phyloP scores from a whole-genome alignment of 2,888 invertebrate genomes.

The Neoscelio sp. region DNA sequence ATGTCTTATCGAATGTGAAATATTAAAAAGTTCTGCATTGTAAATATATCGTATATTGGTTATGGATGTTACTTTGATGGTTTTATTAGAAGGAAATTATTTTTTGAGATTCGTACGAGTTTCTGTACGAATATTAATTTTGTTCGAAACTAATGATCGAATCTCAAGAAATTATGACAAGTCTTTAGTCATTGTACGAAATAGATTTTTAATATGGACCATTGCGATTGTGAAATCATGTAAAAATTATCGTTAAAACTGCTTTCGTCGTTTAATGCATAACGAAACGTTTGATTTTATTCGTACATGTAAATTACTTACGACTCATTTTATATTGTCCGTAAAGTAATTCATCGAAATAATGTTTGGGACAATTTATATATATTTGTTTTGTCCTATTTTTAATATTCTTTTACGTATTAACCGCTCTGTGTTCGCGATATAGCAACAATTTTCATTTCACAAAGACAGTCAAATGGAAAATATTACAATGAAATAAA shows the following conservation, averaged over 20 bases:
- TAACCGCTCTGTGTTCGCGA: too few species aligned
- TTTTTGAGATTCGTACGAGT: too few species aligned
- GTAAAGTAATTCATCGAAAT: not conserved
- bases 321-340: not conserved
- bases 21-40: slow-evolving; percentile 22
- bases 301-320: slow-evolving; percentile 7
- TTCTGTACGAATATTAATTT: too few species aligned
- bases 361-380: not conserved
- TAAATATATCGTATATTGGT: slow-evolving; percentile 55
- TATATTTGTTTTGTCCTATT: not conserved
- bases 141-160: not conserved
- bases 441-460: too few species aligned
- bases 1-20: slow-evolving; percentile 39
- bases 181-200: slow-evolving; percentile 22
- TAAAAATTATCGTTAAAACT: slow-evolving; percentile 14
- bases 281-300: not conserved
- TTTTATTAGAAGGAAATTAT: too few species aligned
- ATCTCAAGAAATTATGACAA: not conserved
- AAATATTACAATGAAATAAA: too few species aligned
- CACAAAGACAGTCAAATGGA: too few species aligned
- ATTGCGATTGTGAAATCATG: slow-evolving; percentile 4
- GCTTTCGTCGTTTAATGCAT: slow-evolving; percentile 21
- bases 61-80: slow-evolving; percentile 18
- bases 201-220: slow-evolving; percentile 19
- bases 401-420: too few species aligned